Base-by-base conservation (phyloP, 2,888 invertebrate genomes). In the Spodoptera exigua region DNA sequence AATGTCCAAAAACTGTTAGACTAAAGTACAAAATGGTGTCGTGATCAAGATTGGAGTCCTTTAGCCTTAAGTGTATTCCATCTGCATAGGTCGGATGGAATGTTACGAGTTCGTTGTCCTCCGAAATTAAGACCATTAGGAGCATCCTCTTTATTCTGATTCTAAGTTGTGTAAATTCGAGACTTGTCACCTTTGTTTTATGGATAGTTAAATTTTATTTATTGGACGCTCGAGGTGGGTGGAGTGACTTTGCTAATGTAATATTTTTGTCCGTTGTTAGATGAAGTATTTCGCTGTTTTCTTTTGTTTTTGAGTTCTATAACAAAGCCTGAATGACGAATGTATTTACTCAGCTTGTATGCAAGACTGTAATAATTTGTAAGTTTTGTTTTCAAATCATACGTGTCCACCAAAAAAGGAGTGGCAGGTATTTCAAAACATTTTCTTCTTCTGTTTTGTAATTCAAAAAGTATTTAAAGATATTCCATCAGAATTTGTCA, bases 81-180 rank as follows among this genome's bases (percentile, higher is more conserved):
- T 55, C 52, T 73, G 60, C 74, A 73, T 74, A 77, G 69, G 60
- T 47, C 49, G 55, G 43, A 41, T n/a, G 46, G 57, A 61, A 68
- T 59, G 51, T 60, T 12, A 27, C 0, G 44, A 66, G 83, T 81
- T 81, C 84, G 71, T 80, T 68, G 83, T 76, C 78, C 88, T 76
- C 61, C 51, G 58, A 81, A 84, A 88, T 88, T 80, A 56, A 12
- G 16, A 48, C 4, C 36, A 68, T 66, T 71, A 84, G 74, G 58
- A 39, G 69, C 85, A 83, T 88, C 88, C 87, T 87, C 76, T 75
- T 79, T 78, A 76, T 62, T 55, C 62, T 55, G 66, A 62, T 65
- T 72, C 69, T 79, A 78, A 79, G 61, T 69, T 68, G 43, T 74
- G 74, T 67, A 66, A 70, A 76, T 76, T 74, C 3, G 12, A 43